Evolutionary conservation across 2,888 invertebrate species (phyloP).

Genomic region (Morinoia aosen): DNA sequence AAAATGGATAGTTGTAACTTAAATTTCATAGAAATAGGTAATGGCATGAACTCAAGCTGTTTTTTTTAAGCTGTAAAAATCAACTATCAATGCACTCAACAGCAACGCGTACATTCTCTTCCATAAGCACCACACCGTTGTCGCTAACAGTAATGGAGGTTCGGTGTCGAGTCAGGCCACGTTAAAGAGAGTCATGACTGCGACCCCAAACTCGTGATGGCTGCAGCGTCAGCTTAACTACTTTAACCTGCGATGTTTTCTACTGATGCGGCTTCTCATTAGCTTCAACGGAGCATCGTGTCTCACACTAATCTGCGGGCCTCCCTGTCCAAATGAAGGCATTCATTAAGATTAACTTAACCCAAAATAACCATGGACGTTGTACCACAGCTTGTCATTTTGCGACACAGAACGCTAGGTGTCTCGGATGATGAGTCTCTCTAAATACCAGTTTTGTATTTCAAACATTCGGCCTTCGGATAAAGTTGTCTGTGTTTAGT

Average conservation of each 20-base stretch:
- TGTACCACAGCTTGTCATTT: neutral
- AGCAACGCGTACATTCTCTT: neutral
- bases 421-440: neutral
- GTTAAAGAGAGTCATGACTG: neutral
- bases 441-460: neutral
- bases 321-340: neutral
- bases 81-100: neutral
- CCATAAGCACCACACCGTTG: neutral
- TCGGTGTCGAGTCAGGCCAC: neutral
- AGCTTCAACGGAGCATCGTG: neutral
- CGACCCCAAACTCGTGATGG: neutral
- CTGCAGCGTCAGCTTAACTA: neutral
- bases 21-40: too few relatives aligned
- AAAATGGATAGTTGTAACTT: neutral
- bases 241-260: conserved; percentile 14
- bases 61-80: neutral
- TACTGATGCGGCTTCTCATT: neutral
- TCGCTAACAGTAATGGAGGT: neutral
- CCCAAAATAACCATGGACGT: neutral
- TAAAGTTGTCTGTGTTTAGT: neutral
- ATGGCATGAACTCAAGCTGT: neutral
- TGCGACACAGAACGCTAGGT: neutral
- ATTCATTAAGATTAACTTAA: neutral
- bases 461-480: neutral
- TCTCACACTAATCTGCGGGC: neutral